Base-by-base conservation (phyloP, 1,140 invertebrate species). In the Doryteuthis pealeii region DNA sequence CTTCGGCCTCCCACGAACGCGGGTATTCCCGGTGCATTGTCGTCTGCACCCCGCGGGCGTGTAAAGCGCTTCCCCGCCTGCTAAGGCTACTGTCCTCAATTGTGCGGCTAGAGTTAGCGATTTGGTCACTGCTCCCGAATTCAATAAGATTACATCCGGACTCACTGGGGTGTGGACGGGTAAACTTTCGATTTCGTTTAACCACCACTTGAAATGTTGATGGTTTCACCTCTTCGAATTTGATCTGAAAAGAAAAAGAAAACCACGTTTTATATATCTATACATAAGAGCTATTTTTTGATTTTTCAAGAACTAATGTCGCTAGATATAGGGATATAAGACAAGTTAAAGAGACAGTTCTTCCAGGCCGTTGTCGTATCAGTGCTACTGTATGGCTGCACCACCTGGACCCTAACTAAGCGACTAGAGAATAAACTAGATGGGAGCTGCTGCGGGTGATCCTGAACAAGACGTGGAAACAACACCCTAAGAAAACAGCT, bases 101-200 rank as follows among this genome's bases (percentile, higher is more conserved):
- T 26, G 30, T 32, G 26, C 45, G 12, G 43, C 72, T 71, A 5
- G 43, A 58, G 26, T 70, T 67, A 26, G 35, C 67, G 22, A 22
- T 65, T 43, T 71, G 71, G 33, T 78, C 77, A 14, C 77, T 77
- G 70, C 78, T 77, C 72, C 82, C 82, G 49, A 73, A 82, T 18
- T 82, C 82, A 31, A 82, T 76, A n/a, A 83, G 75, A 43, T 79
- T 77, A 73, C 80, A 83, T 26, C 81, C 82, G 5, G 82, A 83
- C 58, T 83, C 82, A 69, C 73, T 68, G 5, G 66, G 66, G 31
- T 68, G 28, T 31, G 28, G 26, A 18, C 66, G 32, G 18, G 66
- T 32, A 30, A 12, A 68, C 31, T 68, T 68, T 32, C 31, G n/a
- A 18, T 33, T 68, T 18, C 31, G n/a, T 31, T 30, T 26, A 28